These are phyloP conservation scores for Aplocera efformata DNA, from an alignment of 2,888 invertebrate species.

Conservation along the genomic window DNA sequence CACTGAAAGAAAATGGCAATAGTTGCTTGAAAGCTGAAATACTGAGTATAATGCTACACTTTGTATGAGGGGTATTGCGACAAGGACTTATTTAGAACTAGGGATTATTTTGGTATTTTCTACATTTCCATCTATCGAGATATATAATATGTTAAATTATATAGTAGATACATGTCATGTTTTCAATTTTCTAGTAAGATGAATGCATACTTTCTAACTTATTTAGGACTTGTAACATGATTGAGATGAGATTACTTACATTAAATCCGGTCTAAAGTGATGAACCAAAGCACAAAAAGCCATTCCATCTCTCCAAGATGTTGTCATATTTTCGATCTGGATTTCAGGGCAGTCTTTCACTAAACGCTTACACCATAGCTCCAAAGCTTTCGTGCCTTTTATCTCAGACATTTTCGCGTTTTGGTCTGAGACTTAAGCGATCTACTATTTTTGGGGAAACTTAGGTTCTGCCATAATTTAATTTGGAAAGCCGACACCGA, in stretches of 20 bases:
- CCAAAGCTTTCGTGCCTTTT: constrained; percentile 93
- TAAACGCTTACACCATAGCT: constrained; percentile 94
- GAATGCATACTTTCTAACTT: too few relatives aligned
- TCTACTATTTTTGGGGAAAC: background rate
- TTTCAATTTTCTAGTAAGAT: too few relatives aligned
- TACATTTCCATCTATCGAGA: too few relatives aligned
- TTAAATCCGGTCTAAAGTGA: constrained; percentile 96
- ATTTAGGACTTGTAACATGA: too few relatives aligned
- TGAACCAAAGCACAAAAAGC: constrained; percentile 98
- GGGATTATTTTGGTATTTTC: too few relatives aligned
- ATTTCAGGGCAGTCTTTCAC: constrained; percentile 95
- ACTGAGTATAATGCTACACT: too few relatives aligned
- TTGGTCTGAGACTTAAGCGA: constrained; percentile 4
- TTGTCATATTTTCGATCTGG: constrained; percentile 95
- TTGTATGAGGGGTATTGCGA: too few relatives aligned
- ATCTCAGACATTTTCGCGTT: constrained; percentile 85
- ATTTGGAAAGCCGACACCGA: background rate
- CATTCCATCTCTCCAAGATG: constrained; percentile 96
- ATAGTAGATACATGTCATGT: too few relatives aligned
- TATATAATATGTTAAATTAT: too few relatives aligned
- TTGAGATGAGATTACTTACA: constrained; percentile 87
- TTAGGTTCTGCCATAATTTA: too few relatives aligned
- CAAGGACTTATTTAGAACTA: too few relatives aligned
- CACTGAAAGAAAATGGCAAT: constrained; percentile 81
- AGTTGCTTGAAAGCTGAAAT: too few relatives aligned